Conservation (phyloP, 2,113 vertebrate species). For the Cryptoleucopteryx plumbea region DNA sequence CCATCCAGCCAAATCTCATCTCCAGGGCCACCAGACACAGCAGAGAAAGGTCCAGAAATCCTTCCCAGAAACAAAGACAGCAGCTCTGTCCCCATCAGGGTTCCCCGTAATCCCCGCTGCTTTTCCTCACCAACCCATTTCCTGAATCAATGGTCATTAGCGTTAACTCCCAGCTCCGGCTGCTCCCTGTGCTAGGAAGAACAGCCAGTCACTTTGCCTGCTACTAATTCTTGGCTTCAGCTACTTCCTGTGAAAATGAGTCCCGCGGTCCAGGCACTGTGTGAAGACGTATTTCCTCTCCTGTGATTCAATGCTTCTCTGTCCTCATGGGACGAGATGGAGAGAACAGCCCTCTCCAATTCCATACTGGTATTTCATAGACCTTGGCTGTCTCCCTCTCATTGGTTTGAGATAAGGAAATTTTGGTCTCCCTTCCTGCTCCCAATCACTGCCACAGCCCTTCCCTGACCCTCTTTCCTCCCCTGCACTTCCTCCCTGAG, state of each 20-base stretch:
- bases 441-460: conserved; percentile 29
- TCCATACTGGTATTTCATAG: not conserved
- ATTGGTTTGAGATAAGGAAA: conserved; percentile 15
- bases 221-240: conserved; percentile 42
- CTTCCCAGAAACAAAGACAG: not conserved
- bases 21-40: not conserved
- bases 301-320: conserved; percentile 21
- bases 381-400: not conserved
- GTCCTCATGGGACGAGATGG: conserved; percentile 6
- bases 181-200: not conserved
- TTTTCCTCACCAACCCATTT: conserved; percentile 7
- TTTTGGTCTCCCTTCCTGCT: conserved; percentile 34
- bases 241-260: not conserved
- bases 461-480: conserved; percentile 34
- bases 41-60: not conserved
- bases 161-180: not conserved
- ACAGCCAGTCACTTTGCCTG: conserved; percentile 12
- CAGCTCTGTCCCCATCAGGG: not conserved
- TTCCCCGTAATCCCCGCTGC: not conserved
- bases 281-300: conserved; percentile 14
- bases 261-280: not conserved
- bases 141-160: not conserved
- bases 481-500: not conserved
- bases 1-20: not conserved
- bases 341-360: not conserved